These are phyloP conservation scores for Prenolepis imparis DNA, from an alignment of 2,888 invertebrate genomes.

Conservation along the genomic window DNA sequence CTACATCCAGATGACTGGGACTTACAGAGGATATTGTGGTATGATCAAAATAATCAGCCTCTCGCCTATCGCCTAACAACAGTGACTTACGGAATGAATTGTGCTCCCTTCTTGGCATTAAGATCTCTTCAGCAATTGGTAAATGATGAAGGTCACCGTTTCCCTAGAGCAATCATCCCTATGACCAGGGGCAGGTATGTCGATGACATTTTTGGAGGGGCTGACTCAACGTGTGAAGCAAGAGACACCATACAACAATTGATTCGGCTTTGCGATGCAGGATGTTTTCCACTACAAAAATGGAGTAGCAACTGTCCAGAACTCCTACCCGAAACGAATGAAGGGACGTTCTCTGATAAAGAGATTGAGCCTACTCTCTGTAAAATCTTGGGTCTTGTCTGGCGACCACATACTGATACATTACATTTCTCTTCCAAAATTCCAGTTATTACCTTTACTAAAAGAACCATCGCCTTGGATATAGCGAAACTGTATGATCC, in stretches of 20 bases:
- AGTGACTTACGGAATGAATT: neutral
- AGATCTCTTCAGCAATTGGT: neutral
- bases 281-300: neutral
- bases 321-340: neutral
- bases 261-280: neutral
- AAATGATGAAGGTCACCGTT: neutral
- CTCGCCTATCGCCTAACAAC: neutral
- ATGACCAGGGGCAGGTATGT: too few relatives aligned
- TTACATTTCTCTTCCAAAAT: neutral
- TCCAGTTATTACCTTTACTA: neutral
- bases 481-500: neutral
- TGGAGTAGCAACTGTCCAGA: neutral
- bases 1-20: neutral
- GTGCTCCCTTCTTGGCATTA: neutral
- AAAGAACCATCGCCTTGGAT: neutral
- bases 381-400: neutral
- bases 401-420: neutral
- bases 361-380: neutral
- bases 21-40: neutral
- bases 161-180: neutral
- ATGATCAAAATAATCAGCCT: too few relatives aligned
- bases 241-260: neutral
- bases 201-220: neutral
- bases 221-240: neutral
- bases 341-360: neutral